Base-by-base conservation (phyloP, 2,888 invertebrate species). In the Drosophila phalerata region DNA sequence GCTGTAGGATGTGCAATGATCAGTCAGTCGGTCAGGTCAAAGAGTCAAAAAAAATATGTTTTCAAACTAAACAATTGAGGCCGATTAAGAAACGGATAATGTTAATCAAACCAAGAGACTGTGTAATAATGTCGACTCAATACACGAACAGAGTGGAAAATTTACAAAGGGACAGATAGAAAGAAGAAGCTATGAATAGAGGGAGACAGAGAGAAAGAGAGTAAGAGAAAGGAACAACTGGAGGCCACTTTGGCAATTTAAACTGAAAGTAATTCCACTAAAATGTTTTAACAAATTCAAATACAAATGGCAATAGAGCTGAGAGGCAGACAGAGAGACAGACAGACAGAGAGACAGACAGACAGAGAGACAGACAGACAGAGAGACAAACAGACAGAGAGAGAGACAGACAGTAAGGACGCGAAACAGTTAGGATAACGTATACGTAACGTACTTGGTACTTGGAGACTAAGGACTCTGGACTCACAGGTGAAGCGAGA, bases 181-280 rank as follows among this genome's bases (percentile, higher is more conserved):
- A 1, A 40, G n/a, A n/a, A 3, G n/a, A 13, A 5, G 22, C 4
- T 9, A 38, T 6, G 11, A 5, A n/a, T 3, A 19, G 19, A 40
- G 5, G 5, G 3, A 17, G 5, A 38, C 17, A 13, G 5, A 37
- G 25, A 13, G 28, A 1, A 37, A 0, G 49, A 15, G 42, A 1
- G 30, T 3, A 38, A 47, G 15, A 17, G 55, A 42, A 17, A 5
- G 34, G 5, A 19, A 53, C 17, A 58, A 56, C 22, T 42, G 52
- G 38, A 42, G 69, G 64, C 60, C 79, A 79, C 62, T 76, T 76
- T 73, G 49, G 64, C 82, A 85, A 88, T 80, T 80, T 88, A 68
- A 84, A 77, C 80, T 79, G 79, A 88, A 84, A 82, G 86, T 85
- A 88, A 84, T 84, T 85, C 74, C 77, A 73, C 83, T 85, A 84